Conservation (phyloP, 92 coral and sea anemone genomes). For the Virgularia gustaviana region DNA sequence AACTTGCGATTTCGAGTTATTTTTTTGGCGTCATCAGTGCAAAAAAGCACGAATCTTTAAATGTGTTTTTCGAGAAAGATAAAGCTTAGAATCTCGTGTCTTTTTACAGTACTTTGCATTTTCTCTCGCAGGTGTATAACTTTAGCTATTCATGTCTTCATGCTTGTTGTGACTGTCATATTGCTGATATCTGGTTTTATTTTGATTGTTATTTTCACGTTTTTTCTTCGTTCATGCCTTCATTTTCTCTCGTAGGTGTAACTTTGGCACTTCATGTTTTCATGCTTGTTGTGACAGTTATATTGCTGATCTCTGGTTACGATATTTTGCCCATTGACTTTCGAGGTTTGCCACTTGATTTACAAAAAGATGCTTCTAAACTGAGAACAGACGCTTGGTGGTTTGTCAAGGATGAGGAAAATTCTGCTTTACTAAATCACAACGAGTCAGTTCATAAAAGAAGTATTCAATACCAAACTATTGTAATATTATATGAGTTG, state of each 20-base stretch:
- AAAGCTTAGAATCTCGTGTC: too few relatives aligned
- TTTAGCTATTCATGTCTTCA: too few relatives aligned
- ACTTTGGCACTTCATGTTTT: conserved; percentile 56
- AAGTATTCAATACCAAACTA: conserved; percentile 24
- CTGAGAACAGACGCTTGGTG: conserved; percentile 68
- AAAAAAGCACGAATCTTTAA: too few relatives aligned
- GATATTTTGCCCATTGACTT: conserved; percentile 57
- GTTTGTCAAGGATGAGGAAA: conserved; percentile 9
- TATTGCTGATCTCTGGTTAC: conserved; percentile 51
- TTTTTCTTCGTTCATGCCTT: background rate
- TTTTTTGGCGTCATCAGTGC: too few relatives aligned
- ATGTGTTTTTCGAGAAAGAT: too few relatives aligned
- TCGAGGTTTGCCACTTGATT: conserved; percentile 52
- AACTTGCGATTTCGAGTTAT: too few relatives aligned
- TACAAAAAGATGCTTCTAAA: conserved; percentile 55
- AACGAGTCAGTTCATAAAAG: conserved; percentile 36
- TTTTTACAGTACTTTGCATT: too few relatives aligned
- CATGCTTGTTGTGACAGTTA: conserved; percentile 42
- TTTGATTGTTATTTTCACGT: background rate
- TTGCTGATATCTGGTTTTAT: too few relatives aligned
- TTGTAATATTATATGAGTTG: conserved; percentile 53
- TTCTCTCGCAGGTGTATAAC: too few relatives aligned
- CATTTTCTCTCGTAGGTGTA: conserved; percentile 33
- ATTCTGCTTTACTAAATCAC: conserved; percentile 2
- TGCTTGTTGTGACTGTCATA: too few relatives aligned